These are phyloP conservation scores for Sarcophaga rosellei DNA, from an alignment of 2,888 invertebrate species.

Conservation along the genomic window DNA sequence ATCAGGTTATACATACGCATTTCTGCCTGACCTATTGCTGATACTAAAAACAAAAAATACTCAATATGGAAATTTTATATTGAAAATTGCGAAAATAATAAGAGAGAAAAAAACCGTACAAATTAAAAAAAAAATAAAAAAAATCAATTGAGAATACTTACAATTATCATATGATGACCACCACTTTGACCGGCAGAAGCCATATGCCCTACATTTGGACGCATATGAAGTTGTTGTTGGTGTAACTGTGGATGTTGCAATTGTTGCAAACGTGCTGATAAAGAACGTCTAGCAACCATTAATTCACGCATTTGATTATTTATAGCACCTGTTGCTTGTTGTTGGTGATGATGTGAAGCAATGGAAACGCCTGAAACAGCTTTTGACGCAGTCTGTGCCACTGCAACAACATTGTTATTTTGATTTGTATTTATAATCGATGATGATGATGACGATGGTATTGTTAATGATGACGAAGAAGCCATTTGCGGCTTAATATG, in stretches of 20 bases:
- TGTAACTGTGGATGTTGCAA: conserved; percentile 71
- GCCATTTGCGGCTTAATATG: conserved; percentile 53
- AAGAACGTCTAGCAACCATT: conserved; percentile 73
- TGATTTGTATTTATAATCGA: conserved; percentile 33
- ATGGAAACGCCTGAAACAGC: conserved; percentile 46
- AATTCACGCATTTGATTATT: conserved; percentile 71
- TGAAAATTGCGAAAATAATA: background rate
- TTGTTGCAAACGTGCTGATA: conserved; percentile 74
- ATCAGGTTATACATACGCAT: no score
- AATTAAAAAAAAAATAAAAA: conserved; percentile 16
- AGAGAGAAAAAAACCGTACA: background rate
- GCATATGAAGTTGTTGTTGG: conserved; percentile 60
- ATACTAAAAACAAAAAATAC: background rate
- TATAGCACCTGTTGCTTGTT: conserved; percentile 53
- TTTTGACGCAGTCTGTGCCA: conserved; percentile 60
- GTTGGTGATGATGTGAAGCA: conserved; percentile 36
- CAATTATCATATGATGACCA: conserved; percentile 61
- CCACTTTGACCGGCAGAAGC: conserved; percentile 54
- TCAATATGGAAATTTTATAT: background rate
- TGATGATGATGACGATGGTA: background rate
- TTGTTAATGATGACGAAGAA: background rate
- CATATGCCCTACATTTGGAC: conserved; percentile 55
- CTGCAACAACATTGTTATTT: conserved; percentile 60
- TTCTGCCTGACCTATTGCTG: background rate
- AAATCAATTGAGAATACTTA: conserved; percentile 47